Percentiles rank a stretch among this genome's conserved stretches.
Conservation (phyloP, 2,888 invertebrate species). For the Meghimatium bilineatum region DNA sequence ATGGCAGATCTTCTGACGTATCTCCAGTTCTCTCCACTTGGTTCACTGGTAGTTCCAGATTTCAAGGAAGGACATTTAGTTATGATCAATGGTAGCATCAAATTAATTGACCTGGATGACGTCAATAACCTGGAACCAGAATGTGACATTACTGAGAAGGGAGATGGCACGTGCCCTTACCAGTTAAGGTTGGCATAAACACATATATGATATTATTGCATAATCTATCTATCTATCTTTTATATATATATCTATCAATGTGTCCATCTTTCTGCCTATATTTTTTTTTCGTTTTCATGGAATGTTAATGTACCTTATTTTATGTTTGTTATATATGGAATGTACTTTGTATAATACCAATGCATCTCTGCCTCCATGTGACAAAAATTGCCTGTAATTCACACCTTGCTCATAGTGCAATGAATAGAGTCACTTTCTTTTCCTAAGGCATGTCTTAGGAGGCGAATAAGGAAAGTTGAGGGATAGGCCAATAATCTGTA, state of each 20-base stretch:
- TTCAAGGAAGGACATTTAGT: constrained; percentile 73
- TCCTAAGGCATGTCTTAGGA: no score
- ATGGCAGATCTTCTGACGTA: constrained; percentile 69
- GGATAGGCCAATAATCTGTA: no score
- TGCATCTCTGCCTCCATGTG: no score
- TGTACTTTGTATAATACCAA: no score
- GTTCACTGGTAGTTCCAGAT: constrained; percentile 72
- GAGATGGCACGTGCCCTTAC: constrained; percentile 45
- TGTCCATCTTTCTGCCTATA: not conserved
- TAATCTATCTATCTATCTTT: not conserved
- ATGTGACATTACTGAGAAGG: constrained; percentile 55
- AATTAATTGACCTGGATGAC: constrained; percentile 74
- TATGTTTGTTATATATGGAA: not conserved
- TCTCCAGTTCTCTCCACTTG: constrained; percentile 71
- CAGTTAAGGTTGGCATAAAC: constrained; percentile 54
- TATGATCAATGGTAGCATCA: constrained; percentile 64
- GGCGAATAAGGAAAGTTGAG: no score
- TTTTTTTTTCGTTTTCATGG: not conserved
- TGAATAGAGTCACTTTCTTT: no score
- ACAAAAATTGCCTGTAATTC: no score
- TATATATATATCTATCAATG: no score
- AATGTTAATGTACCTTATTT: not conserved
- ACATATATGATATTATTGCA: not conserved
- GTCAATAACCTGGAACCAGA: constrained; percentile 70
- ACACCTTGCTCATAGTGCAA: no score